phyloP scores from a whole-genome alignment of 2,888 invertebrate species.

The Gari tellinella region DNA sequence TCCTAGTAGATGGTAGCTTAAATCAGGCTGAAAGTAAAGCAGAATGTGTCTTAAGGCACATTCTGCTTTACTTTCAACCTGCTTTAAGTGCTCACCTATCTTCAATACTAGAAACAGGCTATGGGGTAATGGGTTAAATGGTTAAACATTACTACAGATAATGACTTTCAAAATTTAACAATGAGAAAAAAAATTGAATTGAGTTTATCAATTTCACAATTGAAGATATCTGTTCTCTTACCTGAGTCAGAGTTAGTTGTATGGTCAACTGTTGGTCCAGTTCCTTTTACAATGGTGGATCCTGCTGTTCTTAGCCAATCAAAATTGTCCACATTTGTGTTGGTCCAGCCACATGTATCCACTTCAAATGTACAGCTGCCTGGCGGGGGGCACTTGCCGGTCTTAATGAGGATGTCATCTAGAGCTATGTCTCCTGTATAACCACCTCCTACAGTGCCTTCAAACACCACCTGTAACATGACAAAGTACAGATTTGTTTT shows the following conservation, averaged over 20 bases:
- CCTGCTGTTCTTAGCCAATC: constrained; percentile 80
- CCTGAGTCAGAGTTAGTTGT: constrained; percentile 74
- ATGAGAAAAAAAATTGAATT: background rate
- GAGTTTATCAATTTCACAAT: background rate
- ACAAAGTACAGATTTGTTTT: no score
- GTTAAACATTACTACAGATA: no score
- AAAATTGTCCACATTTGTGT: constrained; percentile 72
- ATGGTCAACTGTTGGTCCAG: constrained; percentile 79
- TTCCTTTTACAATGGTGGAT: constrained; percentile 64
- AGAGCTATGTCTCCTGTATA: constrained; percentile 77
- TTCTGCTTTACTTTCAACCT: no score
- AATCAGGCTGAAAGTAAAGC: no score
- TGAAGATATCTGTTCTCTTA: no score
- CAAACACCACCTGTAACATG: constrained; percentile 71
- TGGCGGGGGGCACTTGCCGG: constrained; percentile 72
- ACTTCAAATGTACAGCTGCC: constrained; percentile 81
- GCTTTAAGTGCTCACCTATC: no score
- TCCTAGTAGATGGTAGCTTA: no score
- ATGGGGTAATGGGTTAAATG: no score
- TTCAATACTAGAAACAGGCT: no score
- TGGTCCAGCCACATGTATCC: constrained; percentile 78
- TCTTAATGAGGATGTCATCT: constrained; percentile 75
- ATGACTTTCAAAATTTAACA: no score
- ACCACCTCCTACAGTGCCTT: constrained; percentile 72
- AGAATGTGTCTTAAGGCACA: no score